A percentile compares a stretch with the other conserved stretches of the same genome.
These are phyloP conservation scores for Caenorhabditis angaria DNA, from an alignment of 2,888 invertebrate species.

Conservation along the genomic window DNA sequence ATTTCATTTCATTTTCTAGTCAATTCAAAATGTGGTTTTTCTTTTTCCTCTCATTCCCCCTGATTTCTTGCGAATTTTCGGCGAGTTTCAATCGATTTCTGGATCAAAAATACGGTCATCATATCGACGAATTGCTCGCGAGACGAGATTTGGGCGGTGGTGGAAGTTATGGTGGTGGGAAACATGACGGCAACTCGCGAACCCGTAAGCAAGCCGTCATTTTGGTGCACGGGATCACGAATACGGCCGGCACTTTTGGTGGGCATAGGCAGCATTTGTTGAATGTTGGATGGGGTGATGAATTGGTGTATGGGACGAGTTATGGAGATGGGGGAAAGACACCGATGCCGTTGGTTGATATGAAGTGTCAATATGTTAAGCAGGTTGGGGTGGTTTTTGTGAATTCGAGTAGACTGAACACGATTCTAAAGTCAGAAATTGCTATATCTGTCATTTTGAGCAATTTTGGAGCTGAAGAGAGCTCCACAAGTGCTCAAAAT, in stretches of 20 bases:
- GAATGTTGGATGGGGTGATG: slow-evolving; percentile 48
- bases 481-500: no score
- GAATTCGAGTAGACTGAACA: neutral
- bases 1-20: no score
- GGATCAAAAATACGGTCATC: slow-evolving; percentile 30
- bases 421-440: neutral
- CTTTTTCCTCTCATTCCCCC: neutral
- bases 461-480: no score
- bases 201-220: slow-evolving; percentile 50
- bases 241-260: slow-evolving; percentile 49
- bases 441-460: no score
- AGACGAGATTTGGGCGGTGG: slow-evolving; percentile 42
- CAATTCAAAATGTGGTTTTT: no score
- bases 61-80: slow-evolving; percentile 33
- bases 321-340: slow-evolving; percentile 70
- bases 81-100: slow-evolving; percentile 33
- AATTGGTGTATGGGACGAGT: slow-evolving; percentile 60
- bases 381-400: slow-evolving; percentile 43
- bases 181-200: slow-evolving; percentile 32
- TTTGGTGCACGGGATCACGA: slow-evolving; percentile 52
- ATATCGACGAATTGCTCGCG: slow-evolving; percentile 40
- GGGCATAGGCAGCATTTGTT: slow-evolving; percentile 46
- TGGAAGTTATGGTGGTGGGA: slow-evolving; percentile 52
- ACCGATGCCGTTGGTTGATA: slow-evolving; percentile 60
- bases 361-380: slow-evolving; percentile 68